Evolutionary conservation across 2,113 vertebrate genomes (phyloP), one percentile per base, ranked within the genome.

Genomic region (Saccopteryx leptura): DNA sequence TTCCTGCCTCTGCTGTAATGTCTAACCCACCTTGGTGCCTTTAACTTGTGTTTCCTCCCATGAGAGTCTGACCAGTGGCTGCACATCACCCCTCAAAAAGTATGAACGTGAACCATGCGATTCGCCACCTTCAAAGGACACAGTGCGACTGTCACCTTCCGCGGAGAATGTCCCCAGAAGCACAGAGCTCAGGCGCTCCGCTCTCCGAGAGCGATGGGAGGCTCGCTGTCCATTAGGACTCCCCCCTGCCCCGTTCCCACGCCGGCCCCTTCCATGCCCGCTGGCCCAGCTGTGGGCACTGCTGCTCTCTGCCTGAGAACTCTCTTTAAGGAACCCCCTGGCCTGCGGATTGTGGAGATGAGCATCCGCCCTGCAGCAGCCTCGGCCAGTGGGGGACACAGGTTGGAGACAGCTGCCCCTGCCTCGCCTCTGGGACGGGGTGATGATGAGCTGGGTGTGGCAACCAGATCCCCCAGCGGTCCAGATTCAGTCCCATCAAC

Each of bases 1-100:
- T 12, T 76, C n/a, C 4, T 5, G 2, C 3, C 0, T 1, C 14
- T 2, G 9, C 2, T 11, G 3, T 46, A 19, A 14, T 3, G 14
- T 24, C 75, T 28, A 1, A 5, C 2, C 31, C 54, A 1, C 80
- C 5, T 11, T 50, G 60, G 18, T 52, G 21, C n/a, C 4, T 17
- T 12, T 2, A 28, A 23, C 11, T 23, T 12, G 8, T 31, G 54
- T 15, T 17, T 9, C 13, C 72, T 78, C 90, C 72, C 23, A 1
- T n/a, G 5, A 81, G 26, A 61, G 31, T 23, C 39, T 31, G 63
- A 88, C 23, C 74, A 4, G 52, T 48, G 12, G 15, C n/a, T 18
- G 0, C 66, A 39, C 39, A 39, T 39, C 39, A 39, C 39, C 39
- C 39, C 39, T 39, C 39, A 39, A 39, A 39, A 39, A 39, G 39